Percentiles rank a stretch among this genome's conserved stretches.
These are phyloP conservation scores for Priocnemis perturbator DNA, from an alignment of 2,888 invertebrate species.

Conservation along the genomic window DNA sequence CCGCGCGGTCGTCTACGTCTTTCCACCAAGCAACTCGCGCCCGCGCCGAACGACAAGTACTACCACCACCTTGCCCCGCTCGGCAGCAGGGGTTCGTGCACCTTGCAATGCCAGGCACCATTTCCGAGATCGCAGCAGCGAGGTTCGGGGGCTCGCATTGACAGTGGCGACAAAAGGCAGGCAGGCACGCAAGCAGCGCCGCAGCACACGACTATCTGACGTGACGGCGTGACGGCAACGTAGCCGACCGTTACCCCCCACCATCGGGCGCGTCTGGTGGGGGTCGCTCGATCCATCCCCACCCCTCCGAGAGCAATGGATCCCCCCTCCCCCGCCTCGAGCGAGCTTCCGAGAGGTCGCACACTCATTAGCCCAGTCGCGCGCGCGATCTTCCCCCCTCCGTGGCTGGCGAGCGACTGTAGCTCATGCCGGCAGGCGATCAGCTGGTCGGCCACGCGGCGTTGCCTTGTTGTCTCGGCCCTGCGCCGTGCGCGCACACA, in stretches of 20 bases:
- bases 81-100: conserved; percentile 64
- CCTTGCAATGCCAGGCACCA: conserved; percentile 72
- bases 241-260: conserved; percentile 70
- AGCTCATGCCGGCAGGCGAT: conserved; percentile 84
- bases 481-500: conserved; percentile 49
- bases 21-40: no score
- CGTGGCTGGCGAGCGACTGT: conserved; percentile 76
- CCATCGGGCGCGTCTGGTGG: conserved; percentile 14
- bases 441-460: conserved; percentile 77
- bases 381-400: conserved; percentile 69
- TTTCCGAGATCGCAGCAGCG: no score
- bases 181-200: conserved; percentile 45
- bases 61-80: no score
- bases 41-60: no score
- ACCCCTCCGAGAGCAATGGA: conserved; percentile 24
- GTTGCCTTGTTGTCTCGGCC: conserved; percentile 63
- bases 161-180: conserved; percentile 32
- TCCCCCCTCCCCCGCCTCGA: conserved; percentile 43
- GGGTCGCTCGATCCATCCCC: conserved; percentile 23
- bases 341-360: conserved; percentile 68
- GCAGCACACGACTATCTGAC: conserved; percentile 59
- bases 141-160: conserved; percentile 64
- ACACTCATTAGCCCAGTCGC: conserved; percentile 73
- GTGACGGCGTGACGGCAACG: conserved; percentile 81
- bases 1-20: no score